A percentile compares a stretch with the other conserved stretches of the same genome.
Conservation (phyloP, 2,113 vertebrate species). For the Limnothrissa miodon region DNA sequence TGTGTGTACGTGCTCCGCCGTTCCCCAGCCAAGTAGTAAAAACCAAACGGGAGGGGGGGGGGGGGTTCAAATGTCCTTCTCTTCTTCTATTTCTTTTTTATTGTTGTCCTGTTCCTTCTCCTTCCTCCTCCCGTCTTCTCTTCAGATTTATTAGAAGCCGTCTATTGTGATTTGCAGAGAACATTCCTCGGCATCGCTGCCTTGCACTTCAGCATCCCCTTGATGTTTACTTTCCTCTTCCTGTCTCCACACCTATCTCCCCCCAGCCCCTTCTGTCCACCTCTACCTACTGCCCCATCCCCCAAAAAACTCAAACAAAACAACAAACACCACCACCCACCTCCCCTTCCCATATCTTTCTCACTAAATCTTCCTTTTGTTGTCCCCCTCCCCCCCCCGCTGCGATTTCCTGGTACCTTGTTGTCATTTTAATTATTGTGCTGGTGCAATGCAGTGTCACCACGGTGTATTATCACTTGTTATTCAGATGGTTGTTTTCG, state of each 20-base stretch:
- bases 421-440: constrained; percentile 62
- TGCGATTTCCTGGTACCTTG: constrained; percentile 35
- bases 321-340: background rate
- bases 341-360: background rate
- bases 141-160: constrained; percentile 60
- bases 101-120: background rate
- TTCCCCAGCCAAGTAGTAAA: constrained; percentile 29
- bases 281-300: background rate
- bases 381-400: constrained; percentile 22
- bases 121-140: constrained; percentile 15
- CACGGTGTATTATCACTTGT: constrained; percentile 34
- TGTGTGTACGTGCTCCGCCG: constrained; percentile 9
- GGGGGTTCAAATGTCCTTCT: constrained; percentile 56
- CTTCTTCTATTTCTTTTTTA: constrained; percentile 48
- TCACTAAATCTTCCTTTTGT: constrained; percentile 1
- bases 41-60: constrained; percentile 47
- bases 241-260: background rate
- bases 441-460: constrained; percentile 59
- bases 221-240: background rate
- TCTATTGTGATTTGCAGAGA: constrained; percentile 52
- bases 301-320: background rate
- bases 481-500: constrained; percentile 45
- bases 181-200: constrained; percentile 25
- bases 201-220: constrained; percentile 27
- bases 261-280: background rate